Conservation (phyloP, 2,113 vertebrate species). For the Pluvialis apricaria region DNA sequence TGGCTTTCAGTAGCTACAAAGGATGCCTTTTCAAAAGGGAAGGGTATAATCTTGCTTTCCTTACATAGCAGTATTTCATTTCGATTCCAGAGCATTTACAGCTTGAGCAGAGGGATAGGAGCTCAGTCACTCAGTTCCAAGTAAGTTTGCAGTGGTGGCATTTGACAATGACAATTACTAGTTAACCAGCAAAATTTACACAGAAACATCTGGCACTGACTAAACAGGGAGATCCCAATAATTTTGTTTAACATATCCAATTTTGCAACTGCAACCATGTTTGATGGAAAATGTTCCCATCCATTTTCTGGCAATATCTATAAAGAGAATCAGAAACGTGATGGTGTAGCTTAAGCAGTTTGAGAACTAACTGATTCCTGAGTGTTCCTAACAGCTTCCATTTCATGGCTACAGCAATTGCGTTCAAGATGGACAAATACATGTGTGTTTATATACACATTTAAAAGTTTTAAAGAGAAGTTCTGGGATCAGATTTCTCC, state of each 20-base stretch:
- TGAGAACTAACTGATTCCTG: slow-evolving; percentile 8
- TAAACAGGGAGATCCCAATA: neutral
- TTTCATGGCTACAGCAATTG: neutral
- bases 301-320: slow-evolving; percentile 15
- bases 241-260: neutral
- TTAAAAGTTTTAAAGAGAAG: slow-evolving; percentile 54
- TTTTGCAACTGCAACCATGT: neutral
- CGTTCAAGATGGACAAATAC: slow-evolving; percentile 25
- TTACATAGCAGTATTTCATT: neutral
- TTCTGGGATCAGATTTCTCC: slow-evolving; percentile 71
- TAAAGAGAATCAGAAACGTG: slow-evolving; percentile 23
- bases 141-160: neutral
- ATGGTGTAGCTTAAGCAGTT: neutral
- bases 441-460: slow-evolving; percentile 12
- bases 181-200: neutral
- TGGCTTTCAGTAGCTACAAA: neutral
- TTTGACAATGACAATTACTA: neutral
- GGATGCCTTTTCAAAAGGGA: neutral
- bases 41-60: neutral
- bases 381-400: neutral
- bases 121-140: neutral
- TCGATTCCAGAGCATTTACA: neutral
- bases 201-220: neutral
- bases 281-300: neutral
- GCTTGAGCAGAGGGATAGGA: neutral